Percentiles rank a stretch among this genome's conserved stretches.
These are phyloP conservation scores for Stenichneumon culpator DNA, from an alignment of 2,888 invertebrate species.

Conservation along the genomic window DNA sequence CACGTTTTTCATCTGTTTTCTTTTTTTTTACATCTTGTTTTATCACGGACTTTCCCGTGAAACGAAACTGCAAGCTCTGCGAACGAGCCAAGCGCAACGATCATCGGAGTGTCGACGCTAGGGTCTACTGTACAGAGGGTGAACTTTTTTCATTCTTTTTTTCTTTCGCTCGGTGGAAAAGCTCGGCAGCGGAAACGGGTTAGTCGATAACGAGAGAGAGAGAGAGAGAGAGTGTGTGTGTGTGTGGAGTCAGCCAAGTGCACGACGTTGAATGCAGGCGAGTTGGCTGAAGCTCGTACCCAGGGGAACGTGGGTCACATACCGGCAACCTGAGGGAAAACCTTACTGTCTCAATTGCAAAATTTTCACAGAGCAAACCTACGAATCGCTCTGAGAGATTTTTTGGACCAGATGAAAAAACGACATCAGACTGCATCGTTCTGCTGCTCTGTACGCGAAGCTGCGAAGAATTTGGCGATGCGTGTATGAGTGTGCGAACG, in stretches of 20 bases:
- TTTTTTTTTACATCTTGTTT: neutral
- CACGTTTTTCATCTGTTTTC: neutral
- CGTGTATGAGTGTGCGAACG: constrained; percentile 6
- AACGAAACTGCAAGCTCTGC: constrained; percentile 11
- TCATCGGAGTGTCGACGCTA: neutral
- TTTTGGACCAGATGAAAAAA: neutral
- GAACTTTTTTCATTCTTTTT: constrained; percentile 15
- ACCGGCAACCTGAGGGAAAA: neutral
- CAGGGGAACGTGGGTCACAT: neutral
- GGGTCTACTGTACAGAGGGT: constrained; percentile 6
- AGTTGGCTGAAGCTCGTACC: constrained; percentile 15
- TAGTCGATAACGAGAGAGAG: constrained; percentile 52
- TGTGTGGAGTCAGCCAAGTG: constrained; percentile 23
- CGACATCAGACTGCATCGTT: neutral
- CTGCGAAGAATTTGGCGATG: constrained; percentile 21
- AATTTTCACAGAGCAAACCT: neutral
- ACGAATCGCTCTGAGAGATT: neutral
- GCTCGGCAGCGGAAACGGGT: constrained; percentile 22
- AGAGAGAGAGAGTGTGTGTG: neutral
- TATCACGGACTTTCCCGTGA: constrained; percentile 11
- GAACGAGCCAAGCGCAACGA: neutral
- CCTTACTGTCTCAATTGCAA: neutral
- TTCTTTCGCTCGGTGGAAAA: constrained; percentile 22
- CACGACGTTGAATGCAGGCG: constrained; percentile 21
- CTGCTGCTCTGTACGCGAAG: neutral